Conservation (phyloP, 1,140 invertebrate genomes). For the Lordiphosa collinella region DNA sequence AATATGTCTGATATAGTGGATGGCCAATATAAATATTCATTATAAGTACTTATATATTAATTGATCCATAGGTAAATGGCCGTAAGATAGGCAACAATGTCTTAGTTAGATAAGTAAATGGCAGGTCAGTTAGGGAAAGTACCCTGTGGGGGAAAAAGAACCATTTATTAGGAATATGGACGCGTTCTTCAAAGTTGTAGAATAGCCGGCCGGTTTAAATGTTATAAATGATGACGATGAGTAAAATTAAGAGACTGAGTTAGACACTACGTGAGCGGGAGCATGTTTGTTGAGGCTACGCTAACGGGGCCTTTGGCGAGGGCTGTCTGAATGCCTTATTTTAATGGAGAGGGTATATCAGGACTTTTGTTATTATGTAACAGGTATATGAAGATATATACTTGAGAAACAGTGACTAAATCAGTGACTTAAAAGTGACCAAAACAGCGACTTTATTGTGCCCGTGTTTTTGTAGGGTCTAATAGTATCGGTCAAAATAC, state of each 20-base stretch:
- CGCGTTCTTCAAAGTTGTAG: conserved; percentile 1
- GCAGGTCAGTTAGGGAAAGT: background rate
- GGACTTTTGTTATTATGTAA: background rate
- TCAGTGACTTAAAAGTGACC: no score
- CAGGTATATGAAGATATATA: no score
- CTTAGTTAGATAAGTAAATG: background rate
- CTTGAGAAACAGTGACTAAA: no score
- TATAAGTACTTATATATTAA: conserved; percentile 5
- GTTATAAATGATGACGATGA: conserved; percentile 5
- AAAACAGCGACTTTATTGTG: no score
- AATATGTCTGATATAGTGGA: conserved; percentile 22
- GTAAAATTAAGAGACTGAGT: conserved; percentile 1
- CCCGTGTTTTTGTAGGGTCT: no score
- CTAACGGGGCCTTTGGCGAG: background rate
- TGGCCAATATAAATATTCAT: conserved; percentile 36
- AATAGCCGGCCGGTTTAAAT: conserved; percentile 28
- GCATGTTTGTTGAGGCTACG: conserved; percentile 27
- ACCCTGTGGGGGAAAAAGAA: background rate
- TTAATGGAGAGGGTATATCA: background rate
- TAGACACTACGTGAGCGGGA: conserved; percentile 37
- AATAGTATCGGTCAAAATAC: no score
- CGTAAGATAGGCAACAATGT: background rate
- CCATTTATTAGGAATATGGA: background rate
- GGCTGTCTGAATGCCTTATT: background rate
- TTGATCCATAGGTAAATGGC: background rate